Base-by-base conservation (phyloP, 2,113 vertebrate genomes). In the Eretmochelys imbricata region DNA sequence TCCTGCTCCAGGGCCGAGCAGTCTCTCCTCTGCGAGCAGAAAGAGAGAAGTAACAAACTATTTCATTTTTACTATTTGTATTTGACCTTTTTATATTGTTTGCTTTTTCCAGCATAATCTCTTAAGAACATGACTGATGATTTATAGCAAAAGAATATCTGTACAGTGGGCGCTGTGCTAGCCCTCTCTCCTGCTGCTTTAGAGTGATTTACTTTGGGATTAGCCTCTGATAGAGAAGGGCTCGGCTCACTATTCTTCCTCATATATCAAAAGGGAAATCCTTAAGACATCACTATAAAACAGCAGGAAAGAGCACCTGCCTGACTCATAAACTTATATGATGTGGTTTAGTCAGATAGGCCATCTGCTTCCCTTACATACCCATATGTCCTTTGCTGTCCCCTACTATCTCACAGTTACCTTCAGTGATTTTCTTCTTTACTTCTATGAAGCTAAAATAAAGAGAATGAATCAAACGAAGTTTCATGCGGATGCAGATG, bases 181-280 rank as follows among this genome's bases (percentile, higher is more conserved):
- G 94, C 95, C 93, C 95, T 96, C 75, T 93, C 96, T 92, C 95
- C 96, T 72, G 95, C 98, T 97, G 97, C 89, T 98, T 97, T 92
- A 62, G 87, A 82, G 97, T 98, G 97, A 98, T 98, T 98, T 98
- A 98, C 96, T 97, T 97, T 49, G 96, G 94, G 97, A 98, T 98
- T 93, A 93, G 96, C 97, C 95, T 96, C 95, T 48, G 80, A 93
- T 82, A 95, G 96, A 95, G 97, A 97, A 97, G 95, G 97, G 91
- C 90, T 95, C 88, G 4, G 96, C 93, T 88, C 17, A 95, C 22
- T 48, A 95, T 97, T 94, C 96, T 95, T 96, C 96, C 96, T 98
- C 97, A 2, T 98, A 98, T 97, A 98, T 98, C 98, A 98, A 94
- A 96, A 96, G 94, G 98, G 98, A 98, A 98, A 98, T 97, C 97